Conservation (phyloP, 2,113 vertebrate genomes). For the Pseudorasbora parva region DNA sequence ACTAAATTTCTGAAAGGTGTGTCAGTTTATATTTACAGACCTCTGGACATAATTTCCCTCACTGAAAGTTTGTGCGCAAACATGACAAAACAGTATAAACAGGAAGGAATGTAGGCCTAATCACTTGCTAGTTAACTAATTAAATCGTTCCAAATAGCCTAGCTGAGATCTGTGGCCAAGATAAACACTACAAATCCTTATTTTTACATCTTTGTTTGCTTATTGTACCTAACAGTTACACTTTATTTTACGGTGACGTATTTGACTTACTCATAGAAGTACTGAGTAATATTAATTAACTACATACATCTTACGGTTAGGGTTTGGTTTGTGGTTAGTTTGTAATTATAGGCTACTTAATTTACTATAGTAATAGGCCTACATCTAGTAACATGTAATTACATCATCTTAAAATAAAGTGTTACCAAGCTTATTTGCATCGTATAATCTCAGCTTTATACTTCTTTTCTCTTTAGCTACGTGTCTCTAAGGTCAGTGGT, state of each 20-base stretch:
- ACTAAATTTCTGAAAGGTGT: not conserved
- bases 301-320: no score
- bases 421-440: no score
- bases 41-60: not conserved
- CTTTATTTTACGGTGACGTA: no score
- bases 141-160: not conserved
- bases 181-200: not conserved
- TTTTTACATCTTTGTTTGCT: not conserved
- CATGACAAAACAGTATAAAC: not conserved
- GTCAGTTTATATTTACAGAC: not conserved
- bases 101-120: not conserved
- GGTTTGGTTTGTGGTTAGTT: no score
- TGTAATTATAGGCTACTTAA: no score
- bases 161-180: not conserved
- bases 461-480: constrained; percentile 17
- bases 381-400: no score
- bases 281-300: no score
- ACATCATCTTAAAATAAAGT: no score
- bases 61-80: not conserved
- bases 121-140: not conserved
- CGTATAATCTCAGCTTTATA: not conserved
- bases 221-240: not conserved
- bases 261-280: no score
- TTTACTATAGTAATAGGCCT: no score
- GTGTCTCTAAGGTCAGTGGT: constrained; percentile 47